These are phyloP conservation scores for Noctua comes DNA, from an alignment of 2,888 invertebrate species.

Conservation along the genomic window DNA sequence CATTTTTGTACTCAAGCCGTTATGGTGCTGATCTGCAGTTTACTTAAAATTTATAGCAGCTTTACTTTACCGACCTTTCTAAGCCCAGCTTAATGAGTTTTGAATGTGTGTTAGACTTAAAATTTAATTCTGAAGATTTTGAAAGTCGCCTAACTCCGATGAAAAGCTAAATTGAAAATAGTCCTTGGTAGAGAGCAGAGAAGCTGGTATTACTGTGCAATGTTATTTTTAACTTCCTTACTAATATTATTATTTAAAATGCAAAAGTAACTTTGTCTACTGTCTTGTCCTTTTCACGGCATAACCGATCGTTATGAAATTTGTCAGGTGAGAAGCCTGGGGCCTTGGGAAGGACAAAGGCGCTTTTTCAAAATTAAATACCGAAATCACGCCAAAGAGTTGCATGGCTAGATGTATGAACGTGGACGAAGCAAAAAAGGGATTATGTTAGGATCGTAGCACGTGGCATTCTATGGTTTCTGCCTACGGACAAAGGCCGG, in stretches of 20 bases:
- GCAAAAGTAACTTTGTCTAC: neutral
- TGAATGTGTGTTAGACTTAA: neutral
- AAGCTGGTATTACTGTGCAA: neutral
- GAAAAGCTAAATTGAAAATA: neutral
- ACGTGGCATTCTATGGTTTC: neutral
- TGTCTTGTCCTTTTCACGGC: neutral
- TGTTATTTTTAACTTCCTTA: neutral
- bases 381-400: neutral
- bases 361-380: neutral
- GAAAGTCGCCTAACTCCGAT: neutral
- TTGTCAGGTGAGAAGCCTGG: neutral
- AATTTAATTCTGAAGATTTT: neutral
- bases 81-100: constrained; percentile 6
- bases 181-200: neutral
- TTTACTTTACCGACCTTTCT: constrained; percentile 16
- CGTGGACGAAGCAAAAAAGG: neutral
- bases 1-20: constrained; percentile 63
- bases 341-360: neutral
- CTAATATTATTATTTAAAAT: neutral
- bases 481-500: neutral
- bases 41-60: constrained; percentile 30
- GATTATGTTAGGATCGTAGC: neutral
- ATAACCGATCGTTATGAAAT: neutral
- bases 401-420: neutral
- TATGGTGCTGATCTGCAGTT: constrained; percentile 51